Base-by-base conservation (phyloP, 1,140 invertebrate genomes). In the Anastrepha ludens region DNA sequence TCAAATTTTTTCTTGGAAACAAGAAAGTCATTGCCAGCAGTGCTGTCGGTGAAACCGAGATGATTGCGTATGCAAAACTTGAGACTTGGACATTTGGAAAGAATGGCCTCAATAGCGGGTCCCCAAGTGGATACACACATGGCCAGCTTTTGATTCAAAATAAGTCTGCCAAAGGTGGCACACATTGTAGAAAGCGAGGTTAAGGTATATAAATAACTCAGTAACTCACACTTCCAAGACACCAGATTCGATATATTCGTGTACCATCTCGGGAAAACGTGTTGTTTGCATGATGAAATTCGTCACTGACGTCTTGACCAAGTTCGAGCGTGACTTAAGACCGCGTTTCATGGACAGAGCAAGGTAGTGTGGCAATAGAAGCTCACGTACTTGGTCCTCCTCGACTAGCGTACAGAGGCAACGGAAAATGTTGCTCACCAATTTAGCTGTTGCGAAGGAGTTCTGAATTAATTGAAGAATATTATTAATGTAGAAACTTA, bases 271-370 rank as follows among this genome's bases (percentile, higher is more conserved):
- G 41, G 87, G 89, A n/a, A 91, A 93, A 0, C 91, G 90, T 1
- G 91, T 91, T 3, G 92, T 91, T 88, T 92, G 91, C 44, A 93
- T 88, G 60, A 93, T 92, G 20, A 93, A 93, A 87, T 93, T 93
- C 11, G 92, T 91, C 1, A 90, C 92, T 15, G 92, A 89, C 0
- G 91, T 92, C 86, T 93, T 93, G 1, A 93, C 89, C 70, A 90
- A 81, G 67, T 91, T 92, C n/a, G 92, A 92, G 0, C 90, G 88
- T 0, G 92, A 93, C 20, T 91, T 91, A 0, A 93, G 89, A 2
- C 90, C 92, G 7, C 91, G 89, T 44, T 91, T 92, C 7, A 92
- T 90, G 2, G 91, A 92, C 20, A 91, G 89, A 1, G 91, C 89
- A 17, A 92, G 90, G 41, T 60, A 91, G 85, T 90, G 90, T 1